A percentile compares a stretch with the other conserved stretches of the same genome.
These are phyloP conservation scores for Ophion costatus DNA, from an alignment of 2,888 invertebrate genomes.

Conservation along the genomic window DNA sequence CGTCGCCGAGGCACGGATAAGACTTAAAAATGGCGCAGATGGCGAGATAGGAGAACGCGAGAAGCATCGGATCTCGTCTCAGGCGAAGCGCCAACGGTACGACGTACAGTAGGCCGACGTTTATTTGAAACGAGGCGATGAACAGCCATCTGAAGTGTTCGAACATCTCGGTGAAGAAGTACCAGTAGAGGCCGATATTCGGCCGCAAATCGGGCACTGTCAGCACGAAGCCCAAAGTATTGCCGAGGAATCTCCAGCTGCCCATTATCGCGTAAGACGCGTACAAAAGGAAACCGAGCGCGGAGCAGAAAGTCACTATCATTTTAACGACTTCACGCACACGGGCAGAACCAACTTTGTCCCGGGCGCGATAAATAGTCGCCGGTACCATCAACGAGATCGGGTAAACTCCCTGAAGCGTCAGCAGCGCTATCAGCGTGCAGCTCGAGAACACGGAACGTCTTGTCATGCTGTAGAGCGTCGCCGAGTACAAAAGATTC, in stretches of 20 bases:
- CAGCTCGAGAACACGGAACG: slow-evolving; percentile 87
- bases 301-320: slow-evolving; percentile 84
- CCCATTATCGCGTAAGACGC: slow-evolving; percentile 87
- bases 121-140: slow-evolving; percentile 98
- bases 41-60: slow-evolving; percentile 91
- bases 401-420: slow-evolving; percentile 94
- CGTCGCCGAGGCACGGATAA: slow-evolving; percentile 98
- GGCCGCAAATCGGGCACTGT: slow-evolving; percentile 97
- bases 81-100: slow-evolving; percentile 93
- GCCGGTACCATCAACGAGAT: slow-evolving; percentile 93
- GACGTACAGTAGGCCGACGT: slow-evolving; percentile 95
- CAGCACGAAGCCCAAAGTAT: slow-evolving; percentile 87
- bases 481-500: slow-evolving; percentile 91
- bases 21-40: slow-evolving; percentile 97
- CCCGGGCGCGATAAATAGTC: slow-evolving; percentile 88
- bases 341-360: slow-evolving; percentile 84
- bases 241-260: slow-evolving; percentile 84
- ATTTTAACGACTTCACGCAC: slow-evolving; percentile 85
- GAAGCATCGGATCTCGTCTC: slow-evolving; percentile 91
- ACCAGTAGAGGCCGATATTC: slow-evolving; percentile 99
- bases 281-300: slow-evolving; percentile 86
- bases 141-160: slow-evolving; percentile 98
- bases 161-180: slow-evolving; percentile 99
- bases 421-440: slow-evolving; percentile 89
- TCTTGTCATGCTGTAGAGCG: slow-evolving; percentile 89